Percentiles rank a stretch among this genome's conserved stretches.
Conservation (phyloP, 2,797 vertebrate species). For the Hypotaenidia philippensis region DNA sequence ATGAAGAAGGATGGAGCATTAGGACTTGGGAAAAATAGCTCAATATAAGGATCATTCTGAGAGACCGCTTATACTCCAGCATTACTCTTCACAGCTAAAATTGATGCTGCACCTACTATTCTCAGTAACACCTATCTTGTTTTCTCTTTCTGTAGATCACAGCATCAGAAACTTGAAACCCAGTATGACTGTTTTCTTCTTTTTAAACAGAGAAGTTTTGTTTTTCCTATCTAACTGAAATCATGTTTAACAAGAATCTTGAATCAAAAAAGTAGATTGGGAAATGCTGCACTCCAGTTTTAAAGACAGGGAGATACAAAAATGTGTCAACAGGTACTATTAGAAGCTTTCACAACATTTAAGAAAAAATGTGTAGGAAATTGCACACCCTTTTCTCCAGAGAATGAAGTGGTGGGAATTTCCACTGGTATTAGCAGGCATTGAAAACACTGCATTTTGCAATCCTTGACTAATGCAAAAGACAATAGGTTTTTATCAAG, state of each 20-base stretch:
- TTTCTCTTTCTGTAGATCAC: not conserved
- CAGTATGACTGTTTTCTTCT: not conserved
- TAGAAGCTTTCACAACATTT: not conserved
- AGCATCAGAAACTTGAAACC: not conserved
- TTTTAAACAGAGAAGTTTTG: not conserved
- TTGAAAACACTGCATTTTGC: not conserved
- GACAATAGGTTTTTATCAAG: not conserved
- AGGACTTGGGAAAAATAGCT: not conserved
- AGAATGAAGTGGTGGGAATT: not conserved
- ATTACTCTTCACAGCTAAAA: not conserved
- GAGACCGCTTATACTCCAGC: not conserved
- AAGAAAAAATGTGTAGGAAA: not conserved
- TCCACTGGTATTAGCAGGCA: not conserved
- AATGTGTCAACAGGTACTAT: not conserved
- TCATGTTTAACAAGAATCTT: rapidly evolving
- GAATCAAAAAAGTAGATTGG: not conserved
- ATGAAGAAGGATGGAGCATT: not conserved
- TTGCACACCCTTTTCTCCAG: not conserved
- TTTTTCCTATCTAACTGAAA: not conserved
- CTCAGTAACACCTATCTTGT: not conserved
- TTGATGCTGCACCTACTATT: not conserved
- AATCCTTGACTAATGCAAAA: not conserved
- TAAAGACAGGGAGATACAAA: not conserved
- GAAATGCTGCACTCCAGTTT: not conserved
- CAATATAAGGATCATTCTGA: not conserved